Conservation (phyloP, 2,888 invertebrate genomes). For the Belgica antarctica region DNA sequence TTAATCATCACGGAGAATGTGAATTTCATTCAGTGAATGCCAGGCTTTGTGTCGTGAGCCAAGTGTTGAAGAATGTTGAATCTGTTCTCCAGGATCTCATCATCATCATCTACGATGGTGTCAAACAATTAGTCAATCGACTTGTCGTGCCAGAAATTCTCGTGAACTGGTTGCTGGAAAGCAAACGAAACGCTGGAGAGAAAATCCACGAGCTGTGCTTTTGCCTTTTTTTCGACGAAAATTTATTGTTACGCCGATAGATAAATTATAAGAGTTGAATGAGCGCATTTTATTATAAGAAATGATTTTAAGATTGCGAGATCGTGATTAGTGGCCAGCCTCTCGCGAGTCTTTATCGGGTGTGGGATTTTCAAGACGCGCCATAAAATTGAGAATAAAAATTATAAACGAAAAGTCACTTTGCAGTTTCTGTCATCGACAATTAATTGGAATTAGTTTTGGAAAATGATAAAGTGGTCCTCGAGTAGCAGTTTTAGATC, state of each 20-base stretch:
- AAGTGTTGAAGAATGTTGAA: conserved; percentile 1
- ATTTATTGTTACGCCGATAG: conserved; percentile 38
- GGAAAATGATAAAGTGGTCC: too few relatives aligned
- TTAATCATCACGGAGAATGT: background rate
- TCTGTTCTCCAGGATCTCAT: background rate
- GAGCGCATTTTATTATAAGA: conserved; percentile 31
- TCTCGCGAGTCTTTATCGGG: background rate
- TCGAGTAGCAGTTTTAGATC: too few relatives aligned
- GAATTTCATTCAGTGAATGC: conserved; percentile 23
- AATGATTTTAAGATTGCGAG: conserved; percentile 39
- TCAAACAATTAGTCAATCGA: conserved; percentile 22
- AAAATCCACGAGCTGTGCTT: too few relatives aligned
- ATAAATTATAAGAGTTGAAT: conserved; percentile 40
- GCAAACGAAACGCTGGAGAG: background rate
- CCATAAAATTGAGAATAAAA: too few relatives aligned
- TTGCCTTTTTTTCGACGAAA: background rate
- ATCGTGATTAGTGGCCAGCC: conserved; percentile 17
- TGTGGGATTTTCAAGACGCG: background rate
- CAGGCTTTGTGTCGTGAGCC: conserved; percentile 20
- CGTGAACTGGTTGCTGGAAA: conserved; percentile 13
- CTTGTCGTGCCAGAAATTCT: conserved; percentile 1
- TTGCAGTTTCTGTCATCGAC: background rate
- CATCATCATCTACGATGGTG: background rate
- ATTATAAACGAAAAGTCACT: background rate
- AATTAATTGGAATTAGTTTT: too few relatives aligned